phyloP scores from a whole-genome alignment of 2,888 invertebrate species.

The Caenorhabditis wallacei region DNA sequence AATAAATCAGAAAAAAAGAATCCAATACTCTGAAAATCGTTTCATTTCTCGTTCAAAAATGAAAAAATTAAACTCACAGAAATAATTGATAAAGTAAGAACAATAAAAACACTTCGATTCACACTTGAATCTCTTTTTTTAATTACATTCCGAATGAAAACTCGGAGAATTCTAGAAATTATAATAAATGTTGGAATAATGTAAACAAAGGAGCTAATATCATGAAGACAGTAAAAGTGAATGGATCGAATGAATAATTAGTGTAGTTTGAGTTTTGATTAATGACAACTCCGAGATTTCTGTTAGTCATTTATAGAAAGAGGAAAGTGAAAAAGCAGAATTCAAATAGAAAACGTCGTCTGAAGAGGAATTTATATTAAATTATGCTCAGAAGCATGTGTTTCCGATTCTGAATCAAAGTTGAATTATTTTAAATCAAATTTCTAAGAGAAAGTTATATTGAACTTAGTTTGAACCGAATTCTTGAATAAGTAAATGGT shows the following conservation, averaged over 20 bases:
- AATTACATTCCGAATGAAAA: slow-evolving; percentile 12
- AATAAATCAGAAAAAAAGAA: slow-evolving; percentile 26
- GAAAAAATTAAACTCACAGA: slow-evolving; percentile 17
- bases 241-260: not conserved
- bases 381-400: no score
- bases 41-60: no score
- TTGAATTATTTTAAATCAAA: no score
- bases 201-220: slow-evolving; percentile 27
- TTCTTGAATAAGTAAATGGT: no score
- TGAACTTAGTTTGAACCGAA: no score
- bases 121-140: slow-evolving; percentile 15
- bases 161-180: slow-evolving; percentile 5
- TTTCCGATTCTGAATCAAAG: no score
- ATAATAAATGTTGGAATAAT: slow-evolving; percentile 33
- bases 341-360: not conserved
- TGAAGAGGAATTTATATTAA: not conserved
- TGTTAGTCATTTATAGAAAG: not conserved
- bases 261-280: slow-evolving; percentile 25
- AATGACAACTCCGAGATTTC: slow-evolving; percentile 12
- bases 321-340: slow-evolving; percentile 7
- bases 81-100: slow-evolving; percentile 14
- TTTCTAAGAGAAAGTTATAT: no score
- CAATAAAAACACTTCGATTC: slow-evolving; percentile 25
- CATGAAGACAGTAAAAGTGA: not conserved
- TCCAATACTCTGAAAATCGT: slow-evolving; percentile 12